Conservation (phyloP, 2,113 vertebrate species). For the Phocoena phocoena region DNA sequence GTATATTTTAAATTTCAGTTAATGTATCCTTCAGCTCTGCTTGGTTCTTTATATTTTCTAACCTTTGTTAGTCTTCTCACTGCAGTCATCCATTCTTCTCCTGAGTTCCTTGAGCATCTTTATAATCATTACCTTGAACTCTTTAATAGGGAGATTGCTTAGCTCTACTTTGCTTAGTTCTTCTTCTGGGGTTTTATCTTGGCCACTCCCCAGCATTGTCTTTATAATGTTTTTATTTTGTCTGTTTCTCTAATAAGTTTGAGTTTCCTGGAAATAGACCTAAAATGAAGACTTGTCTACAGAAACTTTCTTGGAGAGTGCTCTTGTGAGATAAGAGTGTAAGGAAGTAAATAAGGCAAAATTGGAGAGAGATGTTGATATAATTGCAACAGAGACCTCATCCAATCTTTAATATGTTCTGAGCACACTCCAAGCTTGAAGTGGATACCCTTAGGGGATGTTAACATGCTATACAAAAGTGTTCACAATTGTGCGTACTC, state of each 20-base stretch:
- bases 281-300: not conserved
- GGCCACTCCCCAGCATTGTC: not conserved
- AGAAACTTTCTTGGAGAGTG: not conserved
- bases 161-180: no score
- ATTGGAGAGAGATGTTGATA: not conserved
- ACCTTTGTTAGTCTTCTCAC: no score
- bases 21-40: not conserved
- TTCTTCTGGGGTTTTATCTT: no score
- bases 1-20: not conserved
- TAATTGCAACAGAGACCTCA: not conserved
- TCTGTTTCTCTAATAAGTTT: not conserved
- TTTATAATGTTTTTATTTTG: not conserved
- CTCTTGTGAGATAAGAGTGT: not conserved
- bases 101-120: no score
- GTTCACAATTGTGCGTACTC: not conserved
- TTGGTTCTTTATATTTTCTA: not conserved
- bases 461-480: not conserved
- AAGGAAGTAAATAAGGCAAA: not conserved
- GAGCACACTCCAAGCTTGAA: not conserved
- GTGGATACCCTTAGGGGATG: not conserved
- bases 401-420: not conserved
- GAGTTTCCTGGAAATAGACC: not conserved
- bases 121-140: no score
- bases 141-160: no score
- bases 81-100: no score